phyloP scores from a whole-genome alignment of 2,888 invertebrate species.

The Conomelus anceps region DNA sequence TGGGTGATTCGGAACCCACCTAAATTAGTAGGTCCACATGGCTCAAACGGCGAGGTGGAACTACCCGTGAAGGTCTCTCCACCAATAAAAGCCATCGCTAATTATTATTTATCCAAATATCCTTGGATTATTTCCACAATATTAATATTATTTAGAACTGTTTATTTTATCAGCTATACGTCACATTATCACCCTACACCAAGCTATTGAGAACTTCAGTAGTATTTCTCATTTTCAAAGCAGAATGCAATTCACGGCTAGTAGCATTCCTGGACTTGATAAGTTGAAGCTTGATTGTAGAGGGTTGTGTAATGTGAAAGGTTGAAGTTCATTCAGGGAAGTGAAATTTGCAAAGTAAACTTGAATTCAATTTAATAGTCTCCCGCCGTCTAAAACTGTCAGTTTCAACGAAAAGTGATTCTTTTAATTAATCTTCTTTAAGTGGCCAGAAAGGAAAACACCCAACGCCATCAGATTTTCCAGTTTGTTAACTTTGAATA shows the following conservation, averaged over 20 bases:
- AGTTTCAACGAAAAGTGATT: neutral
- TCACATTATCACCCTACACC: no score
- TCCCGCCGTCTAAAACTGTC: neutral
- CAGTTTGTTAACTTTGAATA: neutral
- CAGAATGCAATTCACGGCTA: neutral
- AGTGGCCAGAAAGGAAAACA: neutral
- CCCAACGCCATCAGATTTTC: neutral
- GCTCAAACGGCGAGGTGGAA: no score
- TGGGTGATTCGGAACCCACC: no score
- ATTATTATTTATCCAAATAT: no score
- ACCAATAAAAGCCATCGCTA: no score
- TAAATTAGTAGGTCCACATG: no score
- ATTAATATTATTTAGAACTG: no score
- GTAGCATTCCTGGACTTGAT: neutral
- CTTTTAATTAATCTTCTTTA: neutral
- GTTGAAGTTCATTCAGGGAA: neutral
- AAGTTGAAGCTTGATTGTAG: neutral
- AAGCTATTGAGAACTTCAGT: no score
- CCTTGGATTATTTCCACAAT: no score
- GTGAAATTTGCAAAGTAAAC: neutral
- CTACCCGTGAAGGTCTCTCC: no score
- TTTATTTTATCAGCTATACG: no score
- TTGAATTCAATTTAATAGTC: neutral
- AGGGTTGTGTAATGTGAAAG: neutral
- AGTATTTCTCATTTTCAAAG: no score